Percentiles rank a stretch among this genome's conserved stretches.
These are phyloP conservation scores for Psophia crepitans DNA, from an alignment of 2,113 vertebrate genomes.

Conservation along the genomic window DNA sequence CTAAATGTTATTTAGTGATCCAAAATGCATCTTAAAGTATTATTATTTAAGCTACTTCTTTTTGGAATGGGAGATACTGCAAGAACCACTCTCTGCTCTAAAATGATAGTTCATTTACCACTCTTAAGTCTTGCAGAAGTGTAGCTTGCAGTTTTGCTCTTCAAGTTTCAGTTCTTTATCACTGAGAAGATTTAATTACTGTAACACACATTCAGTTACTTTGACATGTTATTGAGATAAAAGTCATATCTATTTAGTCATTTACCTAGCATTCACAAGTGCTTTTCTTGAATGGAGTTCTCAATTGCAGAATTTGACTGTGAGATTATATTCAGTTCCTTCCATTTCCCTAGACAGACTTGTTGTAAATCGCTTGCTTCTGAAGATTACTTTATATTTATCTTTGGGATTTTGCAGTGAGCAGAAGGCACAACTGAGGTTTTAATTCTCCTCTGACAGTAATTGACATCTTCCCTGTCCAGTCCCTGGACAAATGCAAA, in stretches of 20 bases:
- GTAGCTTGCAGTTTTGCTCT: neutral
- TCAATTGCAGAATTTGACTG: neutral
- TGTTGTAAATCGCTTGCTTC: neutral
- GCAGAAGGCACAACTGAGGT: neutral
- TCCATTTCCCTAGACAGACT: neutral
- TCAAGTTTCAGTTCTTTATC: neutral
- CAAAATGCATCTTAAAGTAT: neutral
- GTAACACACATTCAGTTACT: neutral
- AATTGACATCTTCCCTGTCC: neutral
- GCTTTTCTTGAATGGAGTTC: neutral
- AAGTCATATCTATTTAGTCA: neutral
- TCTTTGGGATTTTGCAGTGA: neutral
- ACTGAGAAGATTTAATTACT: neutral
- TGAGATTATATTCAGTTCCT: neutral
- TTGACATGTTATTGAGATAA: neutral
- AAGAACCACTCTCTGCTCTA: neutral
- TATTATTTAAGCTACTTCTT: neutral
- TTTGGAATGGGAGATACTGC: neutral
- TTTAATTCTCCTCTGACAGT: neutral
- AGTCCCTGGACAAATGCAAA: neutral
- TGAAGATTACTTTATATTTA: neutral
- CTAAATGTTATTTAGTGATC: neutral
- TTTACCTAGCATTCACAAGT: neutral
- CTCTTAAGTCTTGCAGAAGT: neutral
- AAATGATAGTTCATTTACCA: neutral